phyloP scores from a whole-genome alignment of 2,797 vertebrate genomes.

The Scyliorhinus canicula region DNA sequence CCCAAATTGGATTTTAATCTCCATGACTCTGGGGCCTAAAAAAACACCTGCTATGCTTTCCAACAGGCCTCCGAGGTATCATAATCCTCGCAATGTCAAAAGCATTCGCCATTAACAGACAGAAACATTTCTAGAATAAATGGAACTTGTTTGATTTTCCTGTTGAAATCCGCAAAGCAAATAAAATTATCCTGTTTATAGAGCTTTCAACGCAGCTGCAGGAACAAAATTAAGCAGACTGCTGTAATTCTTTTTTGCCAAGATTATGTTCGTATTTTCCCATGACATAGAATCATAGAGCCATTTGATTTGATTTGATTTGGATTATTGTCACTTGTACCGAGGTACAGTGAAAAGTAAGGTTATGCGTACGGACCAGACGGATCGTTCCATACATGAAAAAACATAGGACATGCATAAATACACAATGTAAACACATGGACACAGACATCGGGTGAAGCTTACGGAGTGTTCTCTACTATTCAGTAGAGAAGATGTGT shows the following conservation, averaged over 20 bases:
- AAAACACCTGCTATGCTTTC: constrained; percentile 5
- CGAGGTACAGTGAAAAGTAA: too few relatives aligned
- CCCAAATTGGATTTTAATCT: constrained; percentile 31
- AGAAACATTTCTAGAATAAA: background rate
- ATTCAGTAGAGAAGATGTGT: too few relatives aligned
- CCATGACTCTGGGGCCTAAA: background rate
- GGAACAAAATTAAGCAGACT: too few relatives aligned
- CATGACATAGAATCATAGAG: background rate
- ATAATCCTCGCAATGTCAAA: background rate
- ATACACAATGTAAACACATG: too few relatives aligned
- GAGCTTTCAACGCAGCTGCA: too few relatives aligned
- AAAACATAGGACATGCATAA: too few relatives aligned
- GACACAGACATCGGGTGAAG: too few relatives aligned
- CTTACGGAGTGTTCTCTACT: too few relatives aligned
- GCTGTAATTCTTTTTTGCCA: background rate
- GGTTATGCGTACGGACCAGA: too few relatives aligned
- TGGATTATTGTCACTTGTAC: too few relatives aligned
- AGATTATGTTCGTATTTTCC: background rate
- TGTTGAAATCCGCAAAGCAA: background rate
- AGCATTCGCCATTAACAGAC: background rate
- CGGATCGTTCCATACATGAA: too few relatives aligned
- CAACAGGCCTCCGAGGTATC: background rate
- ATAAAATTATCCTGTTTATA: background rate
- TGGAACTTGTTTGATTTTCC: background rate
- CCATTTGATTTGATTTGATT: too few relatives aligned